A percentile compares a stretch with the other conserved stretches of the same genome.
Conservation (phyloP, 2,113 vertebrate genomes). For the Hystrix cristata region DNA sequence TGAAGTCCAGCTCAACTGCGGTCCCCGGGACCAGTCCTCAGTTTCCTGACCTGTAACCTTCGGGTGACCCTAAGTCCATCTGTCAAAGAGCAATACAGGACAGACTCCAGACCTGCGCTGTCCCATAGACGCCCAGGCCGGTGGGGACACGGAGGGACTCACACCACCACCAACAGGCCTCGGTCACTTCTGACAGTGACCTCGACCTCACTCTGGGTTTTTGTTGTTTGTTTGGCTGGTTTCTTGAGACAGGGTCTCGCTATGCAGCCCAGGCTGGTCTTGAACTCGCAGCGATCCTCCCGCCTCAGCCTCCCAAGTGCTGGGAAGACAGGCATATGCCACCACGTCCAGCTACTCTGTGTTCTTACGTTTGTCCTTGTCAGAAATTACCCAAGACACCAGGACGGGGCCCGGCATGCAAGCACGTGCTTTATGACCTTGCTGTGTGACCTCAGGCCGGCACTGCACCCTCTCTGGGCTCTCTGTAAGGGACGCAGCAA, state of each 20-base stretch:
- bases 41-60: not conserved
- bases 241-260: not conserved
- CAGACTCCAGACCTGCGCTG: not conserved
- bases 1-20: not conserved
- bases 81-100: not conserved
- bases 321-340: not conserved
- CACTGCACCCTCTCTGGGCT: not conserved
- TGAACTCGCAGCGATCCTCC: not conserved
- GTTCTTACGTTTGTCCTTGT: not conserved
- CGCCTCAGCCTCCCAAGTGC: not conserved
- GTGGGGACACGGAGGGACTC: not conserved
- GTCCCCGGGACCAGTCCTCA: not conserved
- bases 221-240: not conserved
- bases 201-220: not conserved
- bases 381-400: not conserved
- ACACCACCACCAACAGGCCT: not conserved
- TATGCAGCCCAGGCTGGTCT: not conserved
- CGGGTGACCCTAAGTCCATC: not conserved
- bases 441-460: not conserved
- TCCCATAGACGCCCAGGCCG: not conserved
- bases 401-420: not conserved
- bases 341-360: not conserved
- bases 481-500: not conserved
- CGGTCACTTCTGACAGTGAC: not conserved
- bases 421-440: not conserved